Conservation (phyloP, 2,888 invertebrate species). For the Invenusta paracnida region DNA sequence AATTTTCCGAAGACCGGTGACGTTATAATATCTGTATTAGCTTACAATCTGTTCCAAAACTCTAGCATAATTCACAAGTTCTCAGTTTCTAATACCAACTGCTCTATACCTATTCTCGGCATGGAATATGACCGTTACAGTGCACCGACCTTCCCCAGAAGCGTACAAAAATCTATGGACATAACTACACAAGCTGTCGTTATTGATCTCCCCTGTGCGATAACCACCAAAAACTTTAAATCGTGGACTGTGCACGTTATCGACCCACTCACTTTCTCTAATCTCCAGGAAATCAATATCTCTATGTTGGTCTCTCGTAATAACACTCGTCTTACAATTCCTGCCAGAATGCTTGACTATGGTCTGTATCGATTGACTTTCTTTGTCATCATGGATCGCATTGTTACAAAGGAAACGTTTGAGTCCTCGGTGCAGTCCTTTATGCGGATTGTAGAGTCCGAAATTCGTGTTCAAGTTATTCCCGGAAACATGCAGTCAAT, state of each 20-base stretch:
- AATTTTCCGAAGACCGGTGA: constrained; percentile 36
- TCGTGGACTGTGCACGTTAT: constrained; percentile 48
- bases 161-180: constrained; percentile 40
- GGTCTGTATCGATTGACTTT: constrained; percentile 57
- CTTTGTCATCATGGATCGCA: constrained; percentile 52
- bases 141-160: constrained; percentile 35
- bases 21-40: constrained; percentile 41
- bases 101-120: constrained; percentile 26
- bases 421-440: constrained; percentile 49
- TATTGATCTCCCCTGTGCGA: constrained; percentile 50
- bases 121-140: background rate
- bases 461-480: constrained; percentile 54
- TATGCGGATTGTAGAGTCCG: constrained; percentile 52
- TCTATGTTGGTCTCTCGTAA: constrained; percentile 38
- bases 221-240: constrained; percentile 50
- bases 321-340: constrained; percentile 49
- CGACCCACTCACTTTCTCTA: constrained; percentile 1
- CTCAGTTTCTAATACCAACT: constrained; percentile 35
- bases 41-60: constrained; percentile 36
- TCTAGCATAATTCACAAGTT: constrained; percentile 42
- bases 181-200: constrained; percentile 47
- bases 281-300: background rate
- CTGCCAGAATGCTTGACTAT: constrained; percentile 50
- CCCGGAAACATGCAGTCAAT: constrained; percentile 51
- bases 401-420: constrained; percentile 46